A percentile compares a stretch with the other conserved stretches of the same genome.
Evolutionary conservation across 2,113 vertebrate genomes (phyloP).

Genomic region (Ifrita kowaldi): DNA sequence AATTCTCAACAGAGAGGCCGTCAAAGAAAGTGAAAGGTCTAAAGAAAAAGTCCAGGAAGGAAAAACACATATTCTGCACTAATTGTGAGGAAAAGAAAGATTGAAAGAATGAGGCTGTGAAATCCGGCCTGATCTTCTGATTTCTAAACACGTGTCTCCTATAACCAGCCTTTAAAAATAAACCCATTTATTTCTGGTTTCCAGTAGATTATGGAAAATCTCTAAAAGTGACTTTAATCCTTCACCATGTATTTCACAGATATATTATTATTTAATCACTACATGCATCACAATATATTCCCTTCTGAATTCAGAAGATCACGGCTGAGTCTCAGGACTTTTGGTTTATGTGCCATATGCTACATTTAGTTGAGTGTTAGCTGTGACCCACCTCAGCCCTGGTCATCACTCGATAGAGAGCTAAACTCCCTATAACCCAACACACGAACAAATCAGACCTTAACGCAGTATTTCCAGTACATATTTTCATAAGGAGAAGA

Average conservation of each 20-base stretch:
- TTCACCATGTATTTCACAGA: background rate
- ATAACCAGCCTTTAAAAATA: slow-evolving; percentile 22
- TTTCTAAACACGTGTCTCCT: background rate
- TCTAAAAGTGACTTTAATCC: background rate
- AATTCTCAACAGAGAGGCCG: slow-evolving; percentile 15
- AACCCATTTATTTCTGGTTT: background rate
- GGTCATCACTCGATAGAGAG: background rate
- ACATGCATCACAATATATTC: background rate
- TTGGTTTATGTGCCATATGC: background rate
- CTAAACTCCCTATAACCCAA: background rate
- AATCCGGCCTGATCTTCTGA: background rate
- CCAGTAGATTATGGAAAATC: background rate
- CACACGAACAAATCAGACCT: background rate
- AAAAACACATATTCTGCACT: background rate
- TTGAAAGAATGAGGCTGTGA: background rate
- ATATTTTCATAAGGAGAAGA: background rate
- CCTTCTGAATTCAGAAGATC: background rate
- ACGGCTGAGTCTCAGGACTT: background rate
- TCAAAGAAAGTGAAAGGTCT: background rate
- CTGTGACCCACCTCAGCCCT: background rate
- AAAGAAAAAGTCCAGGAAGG: background rate
- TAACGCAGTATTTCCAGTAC: background rate
- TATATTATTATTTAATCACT: background rate
- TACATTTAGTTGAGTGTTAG: background rate
- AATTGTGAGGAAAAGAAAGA: background rate